Conservation (phyloP, 2,113 vertebrate species). For the Himantopus leucocephalus region DNA sequence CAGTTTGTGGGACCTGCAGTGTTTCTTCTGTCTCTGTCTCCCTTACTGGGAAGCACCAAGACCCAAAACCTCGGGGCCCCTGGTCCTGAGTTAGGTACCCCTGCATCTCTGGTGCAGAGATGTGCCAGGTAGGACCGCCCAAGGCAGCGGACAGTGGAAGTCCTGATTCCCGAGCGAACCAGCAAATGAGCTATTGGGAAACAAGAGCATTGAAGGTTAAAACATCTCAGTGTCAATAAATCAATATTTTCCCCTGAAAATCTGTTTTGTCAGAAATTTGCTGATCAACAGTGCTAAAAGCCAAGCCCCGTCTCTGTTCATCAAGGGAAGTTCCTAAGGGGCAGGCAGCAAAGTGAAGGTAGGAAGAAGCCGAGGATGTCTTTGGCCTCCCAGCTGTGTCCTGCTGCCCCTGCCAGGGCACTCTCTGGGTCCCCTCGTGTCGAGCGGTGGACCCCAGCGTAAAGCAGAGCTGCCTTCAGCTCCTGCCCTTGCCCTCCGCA, state of each 20-base stretch:
- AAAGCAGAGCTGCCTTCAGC: too few relatives aligned
- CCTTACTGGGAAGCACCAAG: background rate
- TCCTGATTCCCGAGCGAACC: background rate
- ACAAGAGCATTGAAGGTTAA: background rate
- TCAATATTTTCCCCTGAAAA: background rate
- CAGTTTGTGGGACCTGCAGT: background rate
- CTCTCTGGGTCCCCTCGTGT: background rate
- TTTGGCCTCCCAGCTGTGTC: background rate
- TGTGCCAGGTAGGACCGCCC: background rate
- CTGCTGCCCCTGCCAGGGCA: background rate
- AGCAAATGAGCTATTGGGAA: background rate
- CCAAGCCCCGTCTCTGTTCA: background rate
- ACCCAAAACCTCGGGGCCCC: accelerated
- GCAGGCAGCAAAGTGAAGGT: background rate
- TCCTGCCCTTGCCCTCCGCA: too few relatives aligned
- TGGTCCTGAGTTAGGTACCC: accelerated
- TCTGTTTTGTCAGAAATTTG: background rate
- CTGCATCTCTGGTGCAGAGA: background rate
- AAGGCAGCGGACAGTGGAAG: background rate
- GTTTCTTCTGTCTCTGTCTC: background rate
- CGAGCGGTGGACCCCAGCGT: too few relatives aligned
- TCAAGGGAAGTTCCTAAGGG: background rate
- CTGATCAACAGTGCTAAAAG: background rate
- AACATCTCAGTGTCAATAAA: background rate
- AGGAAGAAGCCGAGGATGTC: background rate